Conservation (phyloP, 2,888 invertebrate species). For the Caradrina clavipalpis region DNA sequence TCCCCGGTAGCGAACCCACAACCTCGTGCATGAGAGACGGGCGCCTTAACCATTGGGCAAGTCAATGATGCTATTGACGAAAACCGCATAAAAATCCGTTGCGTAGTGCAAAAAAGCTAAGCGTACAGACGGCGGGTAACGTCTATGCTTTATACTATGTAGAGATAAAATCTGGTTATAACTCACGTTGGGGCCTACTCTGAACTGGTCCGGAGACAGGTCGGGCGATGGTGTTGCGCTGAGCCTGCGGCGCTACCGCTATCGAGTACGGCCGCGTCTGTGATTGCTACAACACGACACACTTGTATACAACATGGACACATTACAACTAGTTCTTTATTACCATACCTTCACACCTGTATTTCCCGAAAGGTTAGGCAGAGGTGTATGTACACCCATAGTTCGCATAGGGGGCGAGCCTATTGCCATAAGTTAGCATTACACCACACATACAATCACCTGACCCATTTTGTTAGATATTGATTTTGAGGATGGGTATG, state of each 20-base stretch:
- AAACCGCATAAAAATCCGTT: no score
- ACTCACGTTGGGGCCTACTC: conserved; percentile 74
- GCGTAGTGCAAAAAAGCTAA: no score
- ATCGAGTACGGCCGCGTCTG: conserved; percentile 80
- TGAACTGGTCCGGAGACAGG: conserved; percentile 78
- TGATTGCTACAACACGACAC: conserved; percentile 76
- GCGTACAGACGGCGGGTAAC: no score
- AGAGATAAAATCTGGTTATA: neutral
- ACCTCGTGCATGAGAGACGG: no score
- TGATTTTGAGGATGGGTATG: neutral
- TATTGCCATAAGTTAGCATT: neutral
- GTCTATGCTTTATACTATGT: neutral
- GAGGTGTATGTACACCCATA: no score
- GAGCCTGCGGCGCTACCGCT: conserved; percentile 78
- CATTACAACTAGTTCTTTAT: neutral
- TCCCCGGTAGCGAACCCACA: no score
- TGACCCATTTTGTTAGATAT: conserved; percentile 19
- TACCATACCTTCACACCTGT: no score
- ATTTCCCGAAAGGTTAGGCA: no score
- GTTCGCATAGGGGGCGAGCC: no score
- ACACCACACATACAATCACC: conserved; percentile 10
- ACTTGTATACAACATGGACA: conserved; percentile 22
- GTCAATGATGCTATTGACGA: no score
- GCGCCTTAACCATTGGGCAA: no score
- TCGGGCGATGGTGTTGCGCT: conserved; percentile 67